Evolutionary conservation across 2,113 vertebrate genomes (phyloP), one percentile per base, ranked within the genome.

Genomic region (Syngnathus floridae): DNA sequence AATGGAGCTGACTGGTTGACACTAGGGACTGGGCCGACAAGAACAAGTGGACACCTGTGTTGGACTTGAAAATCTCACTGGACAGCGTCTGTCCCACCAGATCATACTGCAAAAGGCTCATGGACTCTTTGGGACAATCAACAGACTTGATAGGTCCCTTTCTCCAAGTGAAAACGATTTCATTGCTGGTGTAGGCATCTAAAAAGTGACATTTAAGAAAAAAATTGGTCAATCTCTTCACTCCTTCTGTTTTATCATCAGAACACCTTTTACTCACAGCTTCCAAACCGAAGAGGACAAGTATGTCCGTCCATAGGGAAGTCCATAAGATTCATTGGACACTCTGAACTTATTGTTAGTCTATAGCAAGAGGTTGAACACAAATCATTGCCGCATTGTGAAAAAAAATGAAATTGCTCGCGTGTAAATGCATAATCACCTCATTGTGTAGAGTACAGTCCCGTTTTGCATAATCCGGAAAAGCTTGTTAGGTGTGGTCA

Each of bases 381-480:
- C 2, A 59, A 5, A 66, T 64, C 13, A 51, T 26, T 17, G 17
- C n/a, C 46, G 1, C 31, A 16, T 69, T 52, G 11, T 48, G 4
- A 36, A 5, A 0, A 35, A 40, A n/a, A 55, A 22, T 22, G 22
- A 22, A 38, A 7, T 36, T 19, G 14, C 7, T 19, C 3, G 11
- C 35, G 17, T 45, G 26, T 36, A 52, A 41, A 31, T 31, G 26
- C 12, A 6, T 7, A 19, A 17, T 82, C 55, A 93, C 91, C 87
- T 93, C 92, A 93, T 92, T 31, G 92, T 93, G 85, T 93, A 93
- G 55, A 93, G 86, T 21, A 93, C 88, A 0, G 91, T 93, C 49
- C 92, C 91, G 1, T 93, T 92, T 73, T 92, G 83, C 92, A 93
- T 93, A 70, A 93, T 92, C 21, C 91, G 87, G 71, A 93, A 92